Evolutionary conservation across 2,888 invertebrate species (phyloP), one percentile per base, ranked within the genome.

Genomic region (Catocala fraxini): DNA sequence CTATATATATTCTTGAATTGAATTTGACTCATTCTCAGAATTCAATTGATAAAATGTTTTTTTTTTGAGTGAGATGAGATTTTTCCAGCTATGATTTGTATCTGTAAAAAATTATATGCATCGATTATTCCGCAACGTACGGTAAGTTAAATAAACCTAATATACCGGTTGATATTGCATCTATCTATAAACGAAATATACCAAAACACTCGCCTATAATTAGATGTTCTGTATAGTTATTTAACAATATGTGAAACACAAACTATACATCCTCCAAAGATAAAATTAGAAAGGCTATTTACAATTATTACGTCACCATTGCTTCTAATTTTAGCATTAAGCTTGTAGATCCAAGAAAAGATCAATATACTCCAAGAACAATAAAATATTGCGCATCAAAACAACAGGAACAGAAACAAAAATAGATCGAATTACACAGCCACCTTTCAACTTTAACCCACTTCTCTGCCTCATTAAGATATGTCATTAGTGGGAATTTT

Each of bases 241-340:
- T 34, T n/a, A 49, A 2, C 34, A 1, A 34, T 13, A 9, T 7
- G 35, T 39, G 35, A 12, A 51, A 51, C 35, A 13, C 13, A 12
- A 51, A 35, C 35, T 13, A 39, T 3, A 25, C 25, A 1, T 49
- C n/a, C 33, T 47, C 52, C 12, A 51, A 34, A 48, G 56, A 54
- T 56, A 45, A 35, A 47, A 52, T 35, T 49, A 46, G 59, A 55
- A 59, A 41, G 51, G 48, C 49, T 52, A 34, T 25, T 48, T 55
- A 47, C 10, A 46, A 15, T 57, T 41, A 35, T 56, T 15, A 48
- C 39, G 47, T 48, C 41, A 56, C 25, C 15, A 15, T 4, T n/a
- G 47, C 25, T 47, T 48, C 47, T 48, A 48, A 33, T 51, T 51
- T 12, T 13, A 51, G 34, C 35, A 48, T 10, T 48, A 46, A 46